phyloP scores from a whole-genome alignment of 2,888 invertebrate species.

The Pandemis corylana region DNA sequence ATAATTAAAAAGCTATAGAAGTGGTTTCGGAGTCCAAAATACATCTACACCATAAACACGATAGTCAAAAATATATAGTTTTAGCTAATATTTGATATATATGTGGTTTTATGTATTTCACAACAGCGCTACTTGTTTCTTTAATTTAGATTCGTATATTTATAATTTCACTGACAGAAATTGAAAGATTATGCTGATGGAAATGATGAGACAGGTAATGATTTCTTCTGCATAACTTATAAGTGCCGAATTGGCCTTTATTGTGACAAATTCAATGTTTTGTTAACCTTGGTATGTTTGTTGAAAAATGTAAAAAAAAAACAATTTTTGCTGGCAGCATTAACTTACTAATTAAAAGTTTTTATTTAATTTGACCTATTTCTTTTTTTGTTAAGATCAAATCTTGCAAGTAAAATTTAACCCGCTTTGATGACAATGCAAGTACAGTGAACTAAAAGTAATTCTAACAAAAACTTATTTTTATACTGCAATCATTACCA shows the following conservation, averaged over 20 bases:
- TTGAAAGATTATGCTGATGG: not conserved
- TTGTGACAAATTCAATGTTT: no score
- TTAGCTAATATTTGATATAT: constrained; percentile 39
- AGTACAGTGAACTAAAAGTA: no score
- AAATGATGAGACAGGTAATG: not conserved
- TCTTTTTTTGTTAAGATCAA: no score
- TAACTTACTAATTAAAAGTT: no score
- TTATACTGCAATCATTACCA: no score
- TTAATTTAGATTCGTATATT: constrained; percentile 5
- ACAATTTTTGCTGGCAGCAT: no score
- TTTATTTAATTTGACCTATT: no score
- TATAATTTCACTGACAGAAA: not conserved
- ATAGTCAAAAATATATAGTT: constrained; percentile 74
- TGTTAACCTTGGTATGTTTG: no score
- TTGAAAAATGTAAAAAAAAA: no score
- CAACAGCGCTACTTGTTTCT: not conserved
- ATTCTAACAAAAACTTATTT: no score
- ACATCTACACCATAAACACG: constrained; percentile 58
- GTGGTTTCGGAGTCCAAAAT: constrained; percentile 10
- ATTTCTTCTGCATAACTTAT: not conserved
- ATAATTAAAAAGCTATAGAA: constrained; percentile 64
- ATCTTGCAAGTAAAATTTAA: no score
- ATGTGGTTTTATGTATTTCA: not conserved
- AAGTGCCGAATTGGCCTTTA: not conserved
- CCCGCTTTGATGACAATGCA: no score